phyloP scores from a whole-genome alignment of 2,888 invertebrate genomes.

The Spialia ferax region DNA sequence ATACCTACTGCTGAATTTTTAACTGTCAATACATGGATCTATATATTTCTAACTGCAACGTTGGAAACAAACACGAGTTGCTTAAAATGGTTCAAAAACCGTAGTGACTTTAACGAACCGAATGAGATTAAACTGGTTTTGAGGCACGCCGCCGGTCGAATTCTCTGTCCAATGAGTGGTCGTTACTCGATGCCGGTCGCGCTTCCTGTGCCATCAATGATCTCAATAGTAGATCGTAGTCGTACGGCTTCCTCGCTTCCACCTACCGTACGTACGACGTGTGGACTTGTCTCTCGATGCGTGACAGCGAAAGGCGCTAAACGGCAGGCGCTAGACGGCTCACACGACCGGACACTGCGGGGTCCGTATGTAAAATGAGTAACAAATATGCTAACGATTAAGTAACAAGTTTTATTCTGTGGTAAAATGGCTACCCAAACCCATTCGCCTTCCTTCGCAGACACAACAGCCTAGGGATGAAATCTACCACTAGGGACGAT shows the following conservation, averaged over 20 bases:
- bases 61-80: not conserved
- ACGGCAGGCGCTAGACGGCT: not conserved
- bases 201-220: conserved; percentile 57
- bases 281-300: not conserved
- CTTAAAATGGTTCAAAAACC: not conserved
- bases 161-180: conserved; percentile 42
- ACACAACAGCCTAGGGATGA: too few relatives aligned
- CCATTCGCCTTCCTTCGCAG: too few relatives aligned
- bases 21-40: not conserved
- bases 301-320: not conserved
- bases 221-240: conserved; percentile 43
- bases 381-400: too few relatives aligned
- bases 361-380: not conserved
- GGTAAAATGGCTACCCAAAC: too few relatives aligned
- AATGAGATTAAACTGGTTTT: conserved; percentile 20
- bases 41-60: not conserved
- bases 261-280: not conserved
- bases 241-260: not conserved
- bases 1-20: too few relatives aligned
- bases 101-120: conserved; percentile 4
- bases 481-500: too few relatives aligned
- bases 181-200: conserved; percentile 48
- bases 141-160: conserved; percentile 8
- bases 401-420: too few relatives aligned
- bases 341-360: conserved; percentile 42